Evolutionary conservation across 92 coral and sea anemone species (phyloP).

Genomic region (Phenganax stokvisi): DNA sequence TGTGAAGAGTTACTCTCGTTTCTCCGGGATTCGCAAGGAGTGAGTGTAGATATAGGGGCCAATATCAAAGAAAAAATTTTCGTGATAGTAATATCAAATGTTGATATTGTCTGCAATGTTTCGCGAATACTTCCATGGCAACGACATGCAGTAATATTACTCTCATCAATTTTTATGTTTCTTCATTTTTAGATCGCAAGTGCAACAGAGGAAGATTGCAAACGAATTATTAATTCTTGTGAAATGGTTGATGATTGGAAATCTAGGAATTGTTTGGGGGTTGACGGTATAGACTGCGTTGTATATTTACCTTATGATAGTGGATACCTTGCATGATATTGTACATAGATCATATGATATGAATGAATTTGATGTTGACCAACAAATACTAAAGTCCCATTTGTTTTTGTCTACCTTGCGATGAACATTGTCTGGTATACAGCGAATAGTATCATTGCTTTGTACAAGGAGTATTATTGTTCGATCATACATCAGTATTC

Average conservation of each 20-base stretch:
- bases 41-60: conserved; percentile 33
- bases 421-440: too few relatives aligned
- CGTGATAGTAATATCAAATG: not conserved
- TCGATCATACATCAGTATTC: not conserved
- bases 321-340: not conserved
- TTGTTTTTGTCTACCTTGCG: too few relatives aligned
- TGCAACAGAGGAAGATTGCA: conserved; percentile 55
- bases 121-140: not conserved
- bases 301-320: not conserved
- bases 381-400: too few relatives aligned
- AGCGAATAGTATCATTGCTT: too few relatives aligned
- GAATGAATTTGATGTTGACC: not conserved
- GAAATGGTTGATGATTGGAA: conserved; percentile 74
- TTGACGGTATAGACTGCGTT: conserved; percentile 60
- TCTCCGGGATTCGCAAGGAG: conserved; percentile 62
- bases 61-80: not conserved
- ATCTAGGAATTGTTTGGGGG: conserved; percentile 50
- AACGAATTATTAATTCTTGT: conserved; percentile 56
- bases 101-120: not conserved
- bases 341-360: not conserved
- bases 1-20: conserved; percentile 57
- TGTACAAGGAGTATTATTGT: too few relatives aligned
- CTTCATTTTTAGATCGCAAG: conserved; percentile 54
- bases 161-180: not conserved
- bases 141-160: not conserved